Conservation (phyloP, 2,888 invertebrate genomes). For the Podotricha telesiphe region DNA sequence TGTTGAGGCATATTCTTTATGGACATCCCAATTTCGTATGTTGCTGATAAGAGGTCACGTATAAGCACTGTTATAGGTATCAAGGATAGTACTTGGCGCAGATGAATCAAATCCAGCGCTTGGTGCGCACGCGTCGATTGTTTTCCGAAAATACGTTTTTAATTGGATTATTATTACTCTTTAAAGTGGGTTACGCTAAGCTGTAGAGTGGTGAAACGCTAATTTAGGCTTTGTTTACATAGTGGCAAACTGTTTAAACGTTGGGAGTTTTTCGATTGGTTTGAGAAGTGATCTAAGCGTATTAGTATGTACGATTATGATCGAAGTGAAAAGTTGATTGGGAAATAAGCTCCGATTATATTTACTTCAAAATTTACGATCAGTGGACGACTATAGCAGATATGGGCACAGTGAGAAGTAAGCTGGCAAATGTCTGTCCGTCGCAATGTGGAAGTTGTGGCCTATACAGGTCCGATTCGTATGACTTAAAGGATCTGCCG, state of each 20-base stretch:
- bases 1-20: constrained; percentile 35
- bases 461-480: constrained; percentile 57
- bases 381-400: constrained; percentile 21
- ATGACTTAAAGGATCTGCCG: constrained; percentile 71
- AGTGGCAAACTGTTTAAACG: constrained; percentile 57
- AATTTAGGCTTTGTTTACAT: constrained; percentile 64
- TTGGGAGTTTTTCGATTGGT: constrained; percentile 44
- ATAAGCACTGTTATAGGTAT: constrained; percentile 50
- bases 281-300: constrained; percentile 64
- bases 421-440: constrained; percentile 57
- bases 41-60: constrained; percentile 70
- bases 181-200: constrained; percentile 44
- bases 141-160: constrained; percentile 41
- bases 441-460: constrained; percentile 60
- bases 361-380: constrained; percentile 32
- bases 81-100: constrained; percentile 52
- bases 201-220: constrained; percentile 45
- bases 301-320: constrained; percentile 48
- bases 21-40: constrained; percentile 43
- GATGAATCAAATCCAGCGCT: constrained; percentile 55
- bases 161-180: constrained; percentile 45
- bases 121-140: constrained; percentile 62
- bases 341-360: constrained; percentile 36
- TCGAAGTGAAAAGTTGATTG: constrained; percentile 50
- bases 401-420: constrained; percentile 73